A percentile compares a stretch with the other conserved stretches of the same genome.
Evolutionary conservation across 2,888 invertebrate genomes (phyloP).

Genomic region (Antitype chi): DNA sequence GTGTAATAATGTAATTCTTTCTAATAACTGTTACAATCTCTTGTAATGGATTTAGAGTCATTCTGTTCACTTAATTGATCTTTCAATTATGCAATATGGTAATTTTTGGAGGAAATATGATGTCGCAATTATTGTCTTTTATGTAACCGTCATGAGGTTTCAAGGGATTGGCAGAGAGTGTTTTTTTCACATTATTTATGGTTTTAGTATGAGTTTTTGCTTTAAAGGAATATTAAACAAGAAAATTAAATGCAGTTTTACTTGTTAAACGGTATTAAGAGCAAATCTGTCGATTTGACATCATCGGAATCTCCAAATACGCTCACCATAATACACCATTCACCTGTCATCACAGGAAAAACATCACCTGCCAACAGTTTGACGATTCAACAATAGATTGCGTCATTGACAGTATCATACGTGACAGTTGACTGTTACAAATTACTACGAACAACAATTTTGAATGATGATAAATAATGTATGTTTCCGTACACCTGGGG

Average conservation of each 20-base stretch:
- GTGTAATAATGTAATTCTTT: conserved; percentile 51
- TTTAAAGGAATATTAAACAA: background rate
- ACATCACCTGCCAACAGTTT: conserved; percentile 19
- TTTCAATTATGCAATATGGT: conserved; percentile 62
- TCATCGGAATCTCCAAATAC: conserved; percentile 16
- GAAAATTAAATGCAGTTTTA: background rate
- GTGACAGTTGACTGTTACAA: conserved; percentile 37
- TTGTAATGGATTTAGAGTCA: conserved; percentile 56
- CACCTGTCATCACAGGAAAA: conserved; percentile 56
- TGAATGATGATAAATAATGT: conserved; percentile 44
- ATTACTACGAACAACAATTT: conserved; percentile 22
- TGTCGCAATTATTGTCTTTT: conserved; percentile 42
- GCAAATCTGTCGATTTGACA: conserved; percentile 29
- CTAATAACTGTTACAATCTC: conserved; percentile 60
- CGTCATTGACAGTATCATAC: conserved; percentile 43
- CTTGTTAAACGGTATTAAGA: background rate
- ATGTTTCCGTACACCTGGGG: conserved; percentile 25
- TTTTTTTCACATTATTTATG: conserved; percentile 13
- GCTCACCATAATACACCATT: conserved; percentile 12
- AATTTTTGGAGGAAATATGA: conserved; percentile 47
- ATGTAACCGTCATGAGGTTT: conserved; percentile 46
- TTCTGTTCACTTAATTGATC: conserved; percentile 60
- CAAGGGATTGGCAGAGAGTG: conserved; percentile 33
- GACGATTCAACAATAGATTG: conserved; percentile 44
- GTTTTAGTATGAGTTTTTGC: background rate